phyloP scores from a whole-genome alignment of 2,113 vertebrate genomes.

The Halichoeres trimaculatus region DNA sequence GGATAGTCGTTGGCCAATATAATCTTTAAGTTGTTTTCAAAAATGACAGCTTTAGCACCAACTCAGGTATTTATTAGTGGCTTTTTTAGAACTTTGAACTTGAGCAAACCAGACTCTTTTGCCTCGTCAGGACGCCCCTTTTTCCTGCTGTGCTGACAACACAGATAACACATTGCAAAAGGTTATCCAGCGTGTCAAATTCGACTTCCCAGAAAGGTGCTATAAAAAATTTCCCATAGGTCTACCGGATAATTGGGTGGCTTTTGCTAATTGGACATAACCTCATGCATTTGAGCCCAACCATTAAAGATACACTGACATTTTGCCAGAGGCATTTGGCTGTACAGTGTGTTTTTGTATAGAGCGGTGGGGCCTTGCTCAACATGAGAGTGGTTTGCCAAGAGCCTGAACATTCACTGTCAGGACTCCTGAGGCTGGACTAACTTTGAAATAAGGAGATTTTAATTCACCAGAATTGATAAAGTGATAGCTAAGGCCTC shows the following conservation, averaged over 20 bases:
- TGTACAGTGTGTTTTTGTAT: slow-evolving; percentile 55
- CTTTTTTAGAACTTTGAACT: slow-evolving; percentile 74
- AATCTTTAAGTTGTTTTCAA: slow-evolving; percentile 62
- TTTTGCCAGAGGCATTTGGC: slow-evolving; percentile 24
- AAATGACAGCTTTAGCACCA: slow-evolving; percentile 75
- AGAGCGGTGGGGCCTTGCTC: slow-evolving; percentile 31
- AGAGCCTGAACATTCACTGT: slow-evolving; percentile 44
- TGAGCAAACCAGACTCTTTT: slow-evolving; percentile 63
- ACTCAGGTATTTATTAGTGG: slow-evolving; percentile 65
- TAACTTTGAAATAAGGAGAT: slow-evolving; percentile 34
- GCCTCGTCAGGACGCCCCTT: slow-evolving; percentile 21
- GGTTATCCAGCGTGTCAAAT: slow-evolving; percentile 36
- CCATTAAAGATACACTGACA: slow-evolving; percentile 33
- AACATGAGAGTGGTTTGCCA: slow-evolving; percentile 32
- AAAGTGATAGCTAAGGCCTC: slow-evolving; percentile 11
- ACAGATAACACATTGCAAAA: slow-evolving; percentile 46
- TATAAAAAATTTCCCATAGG: not conserved
- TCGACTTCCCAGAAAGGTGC: not conserved
- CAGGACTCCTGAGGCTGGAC: slow-evolving; percentile 4
- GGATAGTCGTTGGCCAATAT: slow-evolving; percentile 33
- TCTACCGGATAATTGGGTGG: slow-evolving; percentile 9
- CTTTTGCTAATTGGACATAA: not conserved
- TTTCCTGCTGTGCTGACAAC: slow-evolving; percentile 43
- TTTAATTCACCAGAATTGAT: slow-evolving; percentile 45
- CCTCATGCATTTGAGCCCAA: slow-evolving; percentile 16